Conservation (phyloP, 1,140 invertebrate species). For the Polypedilum pembai region DNA sequence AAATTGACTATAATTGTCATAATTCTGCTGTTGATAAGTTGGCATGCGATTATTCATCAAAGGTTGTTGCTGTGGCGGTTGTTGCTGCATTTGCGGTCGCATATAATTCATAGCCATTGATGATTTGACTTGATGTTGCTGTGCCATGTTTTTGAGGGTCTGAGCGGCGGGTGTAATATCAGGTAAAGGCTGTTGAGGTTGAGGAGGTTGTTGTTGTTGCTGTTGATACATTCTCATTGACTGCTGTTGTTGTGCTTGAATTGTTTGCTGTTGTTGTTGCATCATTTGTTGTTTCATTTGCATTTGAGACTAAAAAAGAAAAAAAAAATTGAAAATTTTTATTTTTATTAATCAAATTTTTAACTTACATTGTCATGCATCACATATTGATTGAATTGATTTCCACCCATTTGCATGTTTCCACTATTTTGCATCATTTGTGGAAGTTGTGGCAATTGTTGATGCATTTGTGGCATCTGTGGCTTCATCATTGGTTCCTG, state of each 20-base stretch:
- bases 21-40: conserved; percentile 31
- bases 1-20: conserved; percentile 16
- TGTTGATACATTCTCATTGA: conserved; percentile 33
- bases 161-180: conserved; percentile 83
- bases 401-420: background rate
- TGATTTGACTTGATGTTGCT: conserved; percentile 86
- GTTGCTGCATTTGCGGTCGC: conserved; percentile 40
- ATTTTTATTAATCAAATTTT: too few relatives aligned
- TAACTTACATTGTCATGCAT: background rate
- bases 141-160: conserved; percentile 91
- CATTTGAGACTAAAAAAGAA: background rate
- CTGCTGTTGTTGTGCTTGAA: conserved; percentile 31
- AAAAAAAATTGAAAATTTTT: background rate
- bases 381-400: conserved; percentile 16
- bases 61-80: conserved; percentile 38
- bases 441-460: conserved; percentile 40
- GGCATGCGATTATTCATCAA: conserved; percentile 32
- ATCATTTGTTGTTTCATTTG: conserved; percentile 18
- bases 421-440: conserved; percentile 3
- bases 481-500: conserved; percentile 47
- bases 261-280: conserved; percentile 31
- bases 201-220: conserved; percentile 41
- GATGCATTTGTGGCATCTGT: conserved; percentile 51
- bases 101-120: conserved; percentile 49
- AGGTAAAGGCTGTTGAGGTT: conserved; percentile 37